Evolutionary conservation across 1,140 invertebrate species (phyloP).

Genomic region (Harlomillsia oculata): DNA sequence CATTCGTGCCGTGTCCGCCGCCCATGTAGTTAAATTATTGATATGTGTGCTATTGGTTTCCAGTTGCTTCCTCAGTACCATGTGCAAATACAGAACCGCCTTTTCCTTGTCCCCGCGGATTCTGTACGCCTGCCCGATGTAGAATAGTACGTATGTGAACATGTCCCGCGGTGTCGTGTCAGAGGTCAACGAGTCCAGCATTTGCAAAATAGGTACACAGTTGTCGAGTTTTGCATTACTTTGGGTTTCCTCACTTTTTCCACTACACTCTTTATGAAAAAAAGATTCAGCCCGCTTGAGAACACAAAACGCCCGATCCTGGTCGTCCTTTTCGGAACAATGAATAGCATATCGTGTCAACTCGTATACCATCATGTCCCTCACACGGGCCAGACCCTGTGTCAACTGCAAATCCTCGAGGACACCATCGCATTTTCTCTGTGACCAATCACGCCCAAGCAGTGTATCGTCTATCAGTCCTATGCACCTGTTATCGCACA

Average conservation of each 20-base stretch:
- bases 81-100: slow-evolving; percentile 32
- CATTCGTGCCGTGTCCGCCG: slow-evolving; percentile 23
- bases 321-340: slow-evolving; percentile 31
- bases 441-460: background rate
- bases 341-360: slow-evolving; percentile 29
- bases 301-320: slow-evolving; percentile 22
- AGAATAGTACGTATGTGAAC: slow-evolving; percentile 35
- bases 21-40: slow-evolving; percentile 30
- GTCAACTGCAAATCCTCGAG: slow-evolving; percentile 23
- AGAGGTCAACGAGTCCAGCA: slow-evolving; percentile 29
- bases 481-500: slow-evolving; percentile 11
- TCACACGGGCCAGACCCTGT: background rate
- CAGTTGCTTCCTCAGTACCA: slow-evolving; percentile 28
- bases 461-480: slow-evolving; percentile 3
- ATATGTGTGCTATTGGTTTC: slow-evolving; percentile 23
- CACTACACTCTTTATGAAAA: slow-evolving; percentile 27
- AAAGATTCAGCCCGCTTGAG: slow-evolving; percentile 29
- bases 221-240: background rate
- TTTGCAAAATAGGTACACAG: background rate
- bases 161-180: slow-evolving; percentile 26
- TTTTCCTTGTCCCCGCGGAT: slow-evolving; percentile 31
- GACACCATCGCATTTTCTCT: background rate
- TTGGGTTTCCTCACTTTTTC: background rate
- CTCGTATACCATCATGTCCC: slow-evolving; percentile 31
- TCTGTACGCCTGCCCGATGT: slow-evolving; percentile 33